phyloP scores from a whole-genome alignment of 2,797 vertebrate species.

The Cossypha dichroa region DNA sequence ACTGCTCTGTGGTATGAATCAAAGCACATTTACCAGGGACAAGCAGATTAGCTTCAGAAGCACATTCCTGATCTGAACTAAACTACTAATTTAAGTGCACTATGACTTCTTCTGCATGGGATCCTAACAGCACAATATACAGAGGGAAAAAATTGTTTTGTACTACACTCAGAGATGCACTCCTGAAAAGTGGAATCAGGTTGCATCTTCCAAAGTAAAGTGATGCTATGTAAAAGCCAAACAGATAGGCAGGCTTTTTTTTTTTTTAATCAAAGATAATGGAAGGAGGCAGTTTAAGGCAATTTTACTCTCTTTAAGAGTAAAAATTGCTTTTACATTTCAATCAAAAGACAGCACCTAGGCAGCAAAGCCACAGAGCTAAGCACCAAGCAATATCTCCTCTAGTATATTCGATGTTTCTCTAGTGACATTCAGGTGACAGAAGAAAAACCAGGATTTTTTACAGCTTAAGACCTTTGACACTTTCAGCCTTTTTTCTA shows the following conservation, averaged over 20 bases:
- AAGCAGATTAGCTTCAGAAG: background rate
- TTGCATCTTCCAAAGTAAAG: background rate
- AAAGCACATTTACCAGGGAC: background rate
- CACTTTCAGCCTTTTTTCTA: background rate
- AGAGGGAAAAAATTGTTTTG: background rate
- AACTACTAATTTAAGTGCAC: background rate
- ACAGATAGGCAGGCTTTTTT: background rate
- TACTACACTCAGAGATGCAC: background rate
- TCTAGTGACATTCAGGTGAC: background rate
- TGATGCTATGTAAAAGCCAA: background rate
- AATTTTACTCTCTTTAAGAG: background rate
- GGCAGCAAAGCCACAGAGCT: background rate
- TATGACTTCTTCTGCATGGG: background rate
- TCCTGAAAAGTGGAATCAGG: background rate
- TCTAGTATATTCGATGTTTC: background rate
- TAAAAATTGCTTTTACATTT: background rate
- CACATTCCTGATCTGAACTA: background rate
- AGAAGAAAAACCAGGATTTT: background rate
- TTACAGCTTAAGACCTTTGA: background rate
- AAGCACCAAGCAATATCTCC: background rate
- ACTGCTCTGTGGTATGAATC: background rate
- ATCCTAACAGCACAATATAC: background rate
- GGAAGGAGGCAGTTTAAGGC: background rate
- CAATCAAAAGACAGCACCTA: background rate
- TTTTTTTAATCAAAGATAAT: background rate